Evolutionary conservation across 2,113 vertebrate species (phyloP), one percentile per base, ranked within the genome.

Genomic region (Misgurnus mizolepis): DNA sequence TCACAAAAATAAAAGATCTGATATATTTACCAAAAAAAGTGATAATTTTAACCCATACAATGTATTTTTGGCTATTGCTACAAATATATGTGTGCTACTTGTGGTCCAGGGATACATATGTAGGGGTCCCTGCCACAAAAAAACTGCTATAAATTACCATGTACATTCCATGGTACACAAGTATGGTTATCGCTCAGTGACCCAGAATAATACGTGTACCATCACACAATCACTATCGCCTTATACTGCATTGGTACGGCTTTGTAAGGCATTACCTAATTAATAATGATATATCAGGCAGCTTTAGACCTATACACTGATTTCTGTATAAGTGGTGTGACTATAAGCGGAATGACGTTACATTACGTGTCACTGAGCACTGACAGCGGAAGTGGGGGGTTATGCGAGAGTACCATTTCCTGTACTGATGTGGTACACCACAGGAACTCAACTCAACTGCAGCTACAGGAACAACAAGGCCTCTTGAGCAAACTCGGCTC

Each of bases 321-420:
- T 41, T 72, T 72, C 3, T 4, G 50, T 41, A 40, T 55, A 39
- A 40, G 10, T 14, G 47, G 39, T 45, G 14, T 5, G 12, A 61
- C 71, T 74, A 41, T 9, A n/a, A 15, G 53, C 2, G 39, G 22
- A 75, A 76, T 76, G 60, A 76, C 62, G 34, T 55, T 66, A 61
- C 55, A n/a, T 14, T 53, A 53, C 12, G 43, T 58, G 66, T 68
- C 62, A 68, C 45, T 49, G 10, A 62, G 56, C 50, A 39, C 49
- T 65, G 40, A 49, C 27, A 67, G 11, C 58, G 18, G 55, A 61
- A 65, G 18, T 34, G 39, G 49, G 22, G 67, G 9, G 69, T 47
- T 55, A 56, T 81, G 34, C 81, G 12, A 64, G n/a, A 78, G 61
- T 61, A 80, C 15, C 67, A 78, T 70, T 92, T 92, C 92, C 91